Percentiles rank a stretch among this genome's conserved stretches.
Evolutionary conservation across 2,113 vertebrate genomes (phyloP).

Genomic region (Otocyon megalotis): DNA sequence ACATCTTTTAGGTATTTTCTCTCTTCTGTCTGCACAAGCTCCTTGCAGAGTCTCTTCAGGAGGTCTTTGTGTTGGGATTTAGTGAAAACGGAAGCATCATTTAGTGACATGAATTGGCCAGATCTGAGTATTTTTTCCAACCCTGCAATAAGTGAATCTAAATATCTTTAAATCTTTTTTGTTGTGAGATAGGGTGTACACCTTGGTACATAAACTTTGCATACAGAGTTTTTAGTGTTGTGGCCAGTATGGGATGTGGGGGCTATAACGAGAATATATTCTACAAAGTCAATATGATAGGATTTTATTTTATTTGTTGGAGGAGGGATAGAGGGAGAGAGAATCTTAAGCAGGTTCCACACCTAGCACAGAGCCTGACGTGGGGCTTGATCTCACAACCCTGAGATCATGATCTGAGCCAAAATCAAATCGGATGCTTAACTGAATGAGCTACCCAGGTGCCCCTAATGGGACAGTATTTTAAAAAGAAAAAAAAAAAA

Average conservation of each 20-base stretch:
- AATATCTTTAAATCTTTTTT: constrained; percentile 19
- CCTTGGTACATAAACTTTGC: not conserved
- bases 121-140: not conserved
- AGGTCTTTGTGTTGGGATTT: constrained; percentile 30
- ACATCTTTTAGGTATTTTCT: not conserved
- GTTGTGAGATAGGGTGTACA: not conserved
- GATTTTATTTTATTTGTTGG: constrained; percentile 1
- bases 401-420: not conserved
- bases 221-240: not conserved
- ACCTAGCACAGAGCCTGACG: not conserved
- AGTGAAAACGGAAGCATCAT: constrained; percentile 33
- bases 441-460: not conserved
- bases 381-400: not conserved
- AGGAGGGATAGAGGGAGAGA: not conserved
- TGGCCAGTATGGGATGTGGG: not conserved
- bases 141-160: constrained; percentile 6
- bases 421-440: not conserved
- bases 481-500: constrained; percentile 49
- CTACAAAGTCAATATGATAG: not conserved
- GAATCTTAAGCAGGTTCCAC: not conserved
- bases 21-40: not conserved
- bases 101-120: constrained; percentile 20
- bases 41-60: not conserved
- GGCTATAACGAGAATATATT: not conserved
- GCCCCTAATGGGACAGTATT: not conserved